phyloP scores from a whole-genome alignment of 1,140 invertebrate genomes.

The Zaprionus lachaisei region DNA sequence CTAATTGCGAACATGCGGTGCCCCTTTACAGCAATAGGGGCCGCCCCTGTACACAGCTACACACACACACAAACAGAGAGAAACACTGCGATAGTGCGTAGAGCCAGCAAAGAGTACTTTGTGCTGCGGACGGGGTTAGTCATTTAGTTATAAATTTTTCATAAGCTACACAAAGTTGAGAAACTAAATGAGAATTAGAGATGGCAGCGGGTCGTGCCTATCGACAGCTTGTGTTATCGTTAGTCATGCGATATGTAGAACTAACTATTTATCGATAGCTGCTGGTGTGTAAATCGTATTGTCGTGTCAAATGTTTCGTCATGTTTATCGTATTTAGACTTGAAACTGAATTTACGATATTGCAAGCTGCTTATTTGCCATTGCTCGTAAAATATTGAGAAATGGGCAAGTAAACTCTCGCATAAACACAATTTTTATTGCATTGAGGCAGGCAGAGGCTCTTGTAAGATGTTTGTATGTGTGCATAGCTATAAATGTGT shows the following conservation, averaged over 20 bases:
- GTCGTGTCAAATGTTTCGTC: background rate
- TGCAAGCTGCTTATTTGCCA: background rate
- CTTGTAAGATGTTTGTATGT: background rate
- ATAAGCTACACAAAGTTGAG: constrained; percentile 39
- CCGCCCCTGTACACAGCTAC: background rate
- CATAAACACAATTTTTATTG: constrained; percentile 8
- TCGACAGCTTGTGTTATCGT: background rate
- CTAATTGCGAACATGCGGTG: constrained; percentile 43
- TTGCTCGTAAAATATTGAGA: constrained; percentile 4
- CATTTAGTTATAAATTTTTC: constrained; percentile 48
- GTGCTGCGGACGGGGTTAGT: constrained; percentile 39
- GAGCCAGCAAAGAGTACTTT: constrained; percentile 22
- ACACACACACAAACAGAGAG: constrained; percentile 3
- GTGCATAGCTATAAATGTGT: background rate
- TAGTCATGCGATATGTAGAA: no score
- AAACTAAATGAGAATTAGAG: constrained; percentile 40
- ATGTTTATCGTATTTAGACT: background rate
- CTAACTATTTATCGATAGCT: no score
- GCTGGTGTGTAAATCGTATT: background rate
- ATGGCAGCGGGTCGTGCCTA: constrained; percentile 15
- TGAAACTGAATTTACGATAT: background rate
- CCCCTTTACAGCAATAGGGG: background rate
- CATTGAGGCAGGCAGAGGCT: constrained; percentile 3
- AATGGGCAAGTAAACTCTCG: background rate
- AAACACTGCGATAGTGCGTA: constrained; percentile 40